Evolutionary conservation across 2,113 vertebrate species (phyloP).

Genomic region (Theristicus caerulescens): DNA sequence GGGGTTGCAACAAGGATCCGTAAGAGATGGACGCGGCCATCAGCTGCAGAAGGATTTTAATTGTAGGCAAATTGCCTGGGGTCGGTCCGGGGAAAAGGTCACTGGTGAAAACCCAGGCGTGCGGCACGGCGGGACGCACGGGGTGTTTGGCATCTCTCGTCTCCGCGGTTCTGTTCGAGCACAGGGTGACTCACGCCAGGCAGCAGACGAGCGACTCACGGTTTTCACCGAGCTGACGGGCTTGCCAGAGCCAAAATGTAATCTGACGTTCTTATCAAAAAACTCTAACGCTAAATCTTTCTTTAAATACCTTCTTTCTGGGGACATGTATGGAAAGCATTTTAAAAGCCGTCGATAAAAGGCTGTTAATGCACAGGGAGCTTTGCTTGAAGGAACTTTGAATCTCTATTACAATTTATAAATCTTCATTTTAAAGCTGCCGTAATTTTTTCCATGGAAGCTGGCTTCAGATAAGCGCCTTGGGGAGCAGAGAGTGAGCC

Average conservation of each 20-base stretch:
- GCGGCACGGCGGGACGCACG: rapidly evolving
- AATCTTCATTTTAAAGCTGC: neutral
- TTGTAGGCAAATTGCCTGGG: neutral
- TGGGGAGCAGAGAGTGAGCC: neutral
- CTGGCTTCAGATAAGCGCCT: neutral
- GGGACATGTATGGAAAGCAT: neutral
- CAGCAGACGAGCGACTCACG: neutral
- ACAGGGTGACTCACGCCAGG: neutral
- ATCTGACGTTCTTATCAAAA: neutral
- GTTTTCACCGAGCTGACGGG: neutral
- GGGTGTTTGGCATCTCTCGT: neutral
- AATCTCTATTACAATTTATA: neutral
- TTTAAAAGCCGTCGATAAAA: neutral
- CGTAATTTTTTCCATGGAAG: neutral
- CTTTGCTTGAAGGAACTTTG: neutral
- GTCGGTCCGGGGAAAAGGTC: rapidly evolving
- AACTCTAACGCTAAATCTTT: neutral
- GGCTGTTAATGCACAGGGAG: neutral
- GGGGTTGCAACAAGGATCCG: neutral
- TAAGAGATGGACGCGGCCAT: rapidly evolving
- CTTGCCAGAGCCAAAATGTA: neutral
- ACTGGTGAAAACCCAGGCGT: neutral
- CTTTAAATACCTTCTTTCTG: neutral
- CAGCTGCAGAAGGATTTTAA: no score
- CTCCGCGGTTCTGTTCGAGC: neutral